Evolutionary conservation across 1,140 invertebrate genomes (phyloP), one percentile per base, ranked within the genome.

Genomic region (Steinernema khuongi): DNA sequence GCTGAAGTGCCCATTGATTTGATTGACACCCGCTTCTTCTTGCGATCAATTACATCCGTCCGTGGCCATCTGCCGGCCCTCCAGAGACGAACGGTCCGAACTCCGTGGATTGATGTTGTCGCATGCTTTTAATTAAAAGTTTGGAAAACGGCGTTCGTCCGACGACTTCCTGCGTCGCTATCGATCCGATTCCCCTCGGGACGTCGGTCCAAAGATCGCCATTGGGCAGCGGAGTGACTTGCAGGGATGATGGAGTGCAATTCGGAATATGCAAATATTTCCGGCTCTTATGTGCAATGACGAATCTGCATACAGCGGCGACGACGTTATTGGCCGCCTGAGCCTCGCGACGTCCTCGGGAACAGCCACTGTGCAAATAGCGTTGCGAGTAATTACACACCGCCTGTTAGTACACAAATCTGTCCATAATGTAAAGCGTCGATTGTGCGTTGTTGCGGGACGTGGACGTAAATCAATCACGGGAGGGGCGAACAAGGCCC

Each of bases 371-470:
- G 50, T 60, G 50, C 50, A 60, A 60, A 60, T 22, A 60, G 50
- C 50, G 50, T 60, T 60, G 50, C 50, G 50, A 60, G 50, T 60
- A 60, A 60, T 60, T 60, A 60, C 50, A 60, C 50, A 60, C 50
- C 50, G 50, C 14, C 50, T 60, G 50, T 60, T 60, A 60, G 50
- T 60, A 60, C 50, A 60, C 50, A 60, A 60, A 60, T 60, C 50
- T 60, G 50, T 60, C 50, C 50, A 60, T 60, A 60, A 60, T 60
- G 50, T 60, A 60, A 60, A n/a, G 19, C 50, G 14, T n/a, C n/a
- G n/a, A n/a, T n/a, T n/a, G n/a, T n/a, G n/a, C 22, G 14, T 22
- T 4, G 50, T 14, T 60, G 14, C 14, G 22, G 50, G 50, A 60
- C 50, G 14, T 60, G 14, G 26, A 60, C 50, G 50, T 22, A 26